Evolutionary conservation across 2,797 vertebrate genomes (phyloP), one percentile per base, ranked within the genome.

Genomic region (Pseudopleuronectes americanus): DNA sequence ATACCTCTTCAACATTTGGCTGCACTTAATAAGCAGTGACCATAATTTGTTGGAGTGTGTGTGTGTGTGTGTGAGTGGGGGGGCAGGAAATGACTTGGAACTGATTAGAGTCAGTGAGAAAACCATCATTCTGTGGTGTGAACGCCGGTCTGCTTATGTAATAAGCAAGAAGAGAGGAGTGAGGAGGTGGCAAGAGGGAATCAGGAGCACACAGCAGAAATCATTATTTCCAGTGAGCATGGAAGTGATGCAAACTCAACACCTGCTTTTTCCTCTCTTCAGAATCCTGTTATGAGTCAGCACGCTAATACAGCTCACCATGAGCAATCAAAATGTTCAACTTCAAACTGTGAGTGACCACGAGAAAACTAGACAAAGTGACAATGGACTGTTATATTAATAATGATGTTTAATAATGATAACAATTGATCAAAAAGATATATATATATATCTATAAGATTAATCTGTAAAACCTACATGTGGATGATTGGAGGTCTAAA

Each of bases 111-210:
- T 81, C 68, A 68, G 55, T 59, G 57, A 79, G 70, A 81, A 55
- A 57, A 68, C 12, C 63, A 55, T 26, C 61, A 68, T 24, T 66
- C 71, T 83, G 74, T 79, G 65, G 76, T 75, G 84, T 74, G 77
- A 84, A 75, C 47, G 45, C 60, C 23, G 1, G 59, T n/a, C 48
- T 68, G 65, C 71, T 89, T 82, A 76, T 81, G 76, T 72, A 88
- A 86, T 24, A 68, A 56, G 53, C 5, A 36, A 47, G 57, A 74
- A 4, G 5, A 70, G 57, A 66, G 79, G 49, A 52, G 47, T 41
- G 83, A 81, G 65, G 73, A 84, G 74, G 75, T 77, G 79, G 64
- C 41, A 51, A 82, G 52, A 69, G 24, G 33, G 55, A 78, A 65
- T 28, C 24, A 31, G 53, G 7, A 6, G 19, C 54, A 36, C 26